Percentiles rank a stretch among this genome's conserved stretches.
These are phyloP conservation scores for Paracentrotus lividus DNA, from an alignment of 53 echinoderm and acorn worm species.

Conservation along the genomic window DNA sequence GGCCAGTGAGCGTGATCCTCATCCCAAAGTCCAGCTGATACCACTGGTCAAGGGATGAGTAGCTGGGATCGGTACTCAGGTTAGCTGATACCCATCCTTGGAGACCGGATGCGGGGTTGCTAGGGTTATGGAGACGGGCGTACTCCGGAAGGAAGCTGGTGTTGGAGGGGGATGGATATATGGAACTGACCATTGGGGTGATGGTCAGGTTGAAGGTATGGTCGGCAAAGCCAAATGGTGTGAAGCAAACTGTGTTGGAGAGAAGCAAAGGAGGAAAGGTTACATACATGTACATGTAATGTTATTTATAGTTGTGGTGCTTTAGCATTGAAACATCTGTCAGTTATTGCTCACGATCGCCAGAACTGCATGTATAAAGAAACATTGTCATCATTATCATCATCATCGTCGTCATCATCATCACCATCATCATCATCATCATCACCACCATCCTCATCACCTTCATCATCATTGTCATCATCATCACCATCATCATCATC, in stretches of 20 bases:
- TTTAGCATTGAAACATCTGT: no score
- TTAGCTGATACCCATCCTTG: slow-evolving; percentile 90
- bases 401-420: background rate
- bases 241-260: slow-evolving; percentile 72
- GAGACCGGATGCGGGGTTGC: slow-evolving; percentile 60
- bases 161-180: slow-evolving; percentile 61
- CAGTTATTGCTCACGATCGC: no score
- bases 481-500: background rate
- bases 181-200: slow-evolving; percentile 17
- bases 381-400: background rate
- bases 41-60: slow-evolving; percentile 83
- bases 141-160: slow-evolving; percentile 72
- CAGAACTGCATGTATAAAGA: no score
- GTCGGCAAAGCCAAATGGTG: slow-evolving; percentile 75
- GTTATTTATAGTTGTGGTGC: no score
- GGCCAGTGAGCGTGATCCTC: slow-evolving; percentile 72
- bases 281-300: background rate
- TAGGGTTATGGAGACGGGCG: slow-evolving; percentile 85
- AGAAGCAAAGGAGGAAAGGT: background rate
- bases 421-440: background rate
- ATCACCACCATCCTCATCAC: background rate
- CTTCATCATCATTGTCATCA: no score
- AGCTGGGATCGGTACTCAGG: slow-evolving; percentile 30
- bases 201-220: slow-evolving; percentile 39
- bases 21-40: slow-evolving; percentile 80